phyloP scores from a whole-genome alignment of 2,888 invertebrate species.

The Anarsia innoxiella region DNA sequence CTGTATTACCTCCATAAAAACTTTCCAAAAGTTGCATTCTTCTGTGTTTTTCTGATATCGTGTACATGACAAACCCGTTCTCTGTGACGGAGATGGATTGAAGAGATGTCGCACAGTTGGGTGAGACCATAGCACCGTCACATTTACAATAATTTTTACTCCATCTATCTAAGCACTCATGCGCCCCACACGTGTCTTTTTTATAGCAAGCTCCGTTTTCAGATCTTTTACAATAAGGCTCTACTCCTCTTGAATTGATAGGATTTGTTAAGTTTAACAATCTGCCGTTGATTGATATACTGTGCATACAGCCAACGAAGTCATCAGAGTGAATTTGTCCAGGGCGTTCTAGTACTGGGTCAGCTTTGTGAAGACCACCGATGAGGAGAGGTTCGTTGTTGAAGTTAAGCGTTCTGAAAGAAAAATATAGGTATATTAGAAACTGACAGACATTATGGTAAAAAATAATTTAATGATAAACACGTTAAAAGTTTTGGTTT shows the following conservation, averaged over 20 bases:
- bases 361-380: slow-evolving; percentile 89
- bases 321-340: slow-evolving; percentile 95
- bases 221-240: slow-evolving; percentile 84
- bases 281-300: slow-evolving; percentile 91
- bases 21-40: slow-evolving; percentile 90
- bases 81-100: slow-evolving; percentile 86
- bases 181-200: slow-evolving; percentile 72
- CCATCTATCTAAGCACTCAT: slow-evolving; percentile 91
- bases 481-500: no score
- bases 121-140: slow-evolving; percentile 81
- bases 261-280: slow-evolving; percentile 87
- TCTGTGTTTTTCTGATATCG: slow-evolving; percentile 87
- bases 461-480: no score
- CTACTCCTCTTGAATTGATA: slow-evolving; percentile 81
- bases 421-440: slow-evolving; percentile 12
- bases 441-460: not conserved
- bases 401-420: slow-evolving; percentile 90
- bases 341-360: slow-evolving; percentile 90
- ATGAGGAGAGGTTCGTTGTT: slow-evolving; percentile 90
- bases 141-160: slow-evolving; percentile 82
- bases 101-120: slow-evolving; percentile 86
- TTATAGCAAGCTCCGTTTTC: slow-evolving; percentile 79
- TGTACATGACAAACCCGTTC: slow-evolving; percentile 85
- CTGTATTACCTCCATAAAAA: slow-evolving; percentile 82
- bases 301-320: slow-evolving; percentile 94